A percentile compares a stretch with the other conserved stretches of the same genome.
Evolutionary conservation across 2,888 invertebrate genomes (phyloP).

Genomic region (Sericinus montela): DNA sequence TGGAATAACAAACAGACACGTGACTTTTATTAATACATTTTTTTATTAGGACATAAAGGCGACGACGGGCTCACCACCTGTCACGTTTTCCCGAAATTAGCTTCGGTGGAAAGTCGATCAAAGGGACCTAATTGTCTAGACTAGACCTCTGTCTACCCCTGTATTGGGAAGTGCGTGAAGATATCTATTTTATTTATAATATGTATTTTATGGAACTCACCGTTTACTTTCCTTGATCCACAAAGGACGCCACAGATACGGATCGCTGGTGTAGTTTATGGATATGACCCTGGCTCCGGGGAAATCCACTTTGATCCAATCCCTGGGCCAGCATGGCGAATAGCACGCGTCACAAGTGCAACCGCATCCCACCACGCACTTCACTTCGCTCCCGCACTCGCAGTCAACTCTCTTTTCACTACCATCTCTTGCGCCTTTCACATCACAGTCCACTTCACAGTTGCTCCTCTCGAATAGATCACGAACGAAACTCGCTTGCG

Average conservation of each 20-base stretch:
- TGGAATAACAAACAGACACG: no score
- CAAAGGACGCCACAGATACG: constrained; percentile 86
- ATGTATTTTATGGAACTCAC: no score
- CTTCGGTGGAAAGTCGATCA: no score
- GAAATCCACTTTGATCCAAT: constrained; percentile 90
- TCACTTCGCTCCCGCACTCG: constrained; percentile 31
- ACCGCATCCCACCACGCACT: constrained; percentile 57
- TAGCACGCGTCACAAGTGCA: constrained; percentile 71
- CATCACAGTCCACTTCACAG: constrained; percentile 14
- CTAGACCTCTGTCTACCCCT: no score
- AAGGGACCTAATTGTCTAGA: no score
- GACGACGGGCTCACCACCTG: no score
- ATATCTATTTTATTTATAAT: no score
- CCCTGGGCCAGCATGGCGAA: constrained; percentile 89
- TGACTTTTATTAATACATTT: no score
- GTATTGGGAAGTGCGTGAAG: no score
- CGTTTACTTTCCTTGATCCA: constrained; percentile 84
- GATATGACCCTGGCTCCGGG: constrained; percentile 88
- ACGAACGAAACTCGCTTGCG: constrained; percentile 59
- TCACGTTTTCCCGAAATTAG: no score
- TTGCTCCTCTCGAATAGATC: constrained; percentile 48
- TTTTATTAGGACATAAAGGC: no score
- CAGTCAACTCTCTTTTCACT: constrained; percentile 33
- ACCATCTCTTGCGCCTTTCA: constrained; percentile 17
- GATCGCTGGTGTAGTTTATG: constrained; percentile 90